A percentile compares a stretch with the other conserved stretches of the same genome.
Conservation (phyloP, 2,113 vertebrate species). For the Hippocampus barbouri region DNA sequence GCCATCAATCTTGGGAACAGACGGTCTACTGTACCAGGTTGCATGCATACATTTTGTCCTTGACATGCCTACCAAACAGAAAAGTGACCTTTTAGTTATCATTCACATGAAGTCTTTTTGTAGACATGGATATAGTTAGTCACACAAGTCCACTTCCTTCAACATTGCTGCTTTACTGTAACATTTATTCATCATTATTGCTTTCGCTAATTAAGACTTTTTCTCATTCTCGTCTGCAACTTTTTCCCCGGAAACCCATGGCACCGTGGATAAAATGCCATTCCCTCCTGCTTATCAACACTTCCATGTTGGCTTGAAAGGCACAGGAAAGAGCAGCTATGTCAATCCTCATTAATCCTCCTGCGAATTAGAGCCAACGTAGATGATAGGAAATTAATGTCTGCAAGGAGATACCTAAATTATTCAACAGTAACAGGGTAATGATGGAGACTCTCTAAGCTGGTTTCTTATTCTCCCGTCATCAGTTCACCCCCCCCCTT, state of each 20-base stretch:
- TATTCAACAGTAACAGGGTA: slow-evolving; percentile 72
- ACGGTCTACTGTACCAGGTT: slow-evolving; percentile 46
- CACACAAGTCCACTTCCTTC: not conserved
- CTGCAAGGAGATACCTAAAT: slow-evolving; percentile 68
- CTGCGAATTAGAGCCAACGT: slow-evolving; percentile 60
- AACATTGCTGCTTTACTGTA: slow-evolving; percentile 19
- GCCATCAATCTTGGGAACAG: slow-evolving; percentile 66
- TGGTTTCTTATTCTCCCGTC: slow-evolving; percentile 32
- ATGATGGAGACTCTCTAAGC: slow-evolving; percentile 65
- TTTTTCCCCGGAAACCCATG: slow-evolving; percentile 34
- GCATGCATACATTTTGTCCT: slow-evolving; percentile 43
- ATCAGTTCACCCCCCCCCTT: slow-evolving; percentile 6
- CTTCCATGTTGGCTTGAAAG: slow-evolving; percentile 59
- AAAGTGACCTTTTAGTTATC: slow-evolving; percentile 56
- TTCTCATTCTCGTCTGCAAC: slow-evolving; percentile 28
- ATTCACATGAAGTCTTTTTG: slow-evolving; percentile 34
- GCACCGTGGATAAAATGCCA: slow-evolving; percentile 36
- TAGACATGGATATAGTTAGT: slow-evolving; percentile 15
- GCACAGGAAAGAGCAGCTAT: slow-evolving; percentile 62
- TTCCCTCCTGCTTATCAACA: slow-evolving; percentile 53
- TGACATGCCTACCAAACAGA: slow-evolving; percentile 43
- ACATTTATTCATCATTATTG: slow-evolving; percentile 32
- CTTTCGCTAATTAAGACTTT: slow-evolving; percentile 36
- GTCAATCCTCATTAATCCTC: slow-evolving; percentile 71
- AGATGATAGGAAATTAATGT: slow-evolving; percentile 72